A percentile compares a stretch with the other conserved stretches of the same genome.
These are phyloP conservation scores for Alcedo quadribrachys DNA, from an alignment of 2,797 vertebrate genomes.

Conservation along the genomic window DNA sequence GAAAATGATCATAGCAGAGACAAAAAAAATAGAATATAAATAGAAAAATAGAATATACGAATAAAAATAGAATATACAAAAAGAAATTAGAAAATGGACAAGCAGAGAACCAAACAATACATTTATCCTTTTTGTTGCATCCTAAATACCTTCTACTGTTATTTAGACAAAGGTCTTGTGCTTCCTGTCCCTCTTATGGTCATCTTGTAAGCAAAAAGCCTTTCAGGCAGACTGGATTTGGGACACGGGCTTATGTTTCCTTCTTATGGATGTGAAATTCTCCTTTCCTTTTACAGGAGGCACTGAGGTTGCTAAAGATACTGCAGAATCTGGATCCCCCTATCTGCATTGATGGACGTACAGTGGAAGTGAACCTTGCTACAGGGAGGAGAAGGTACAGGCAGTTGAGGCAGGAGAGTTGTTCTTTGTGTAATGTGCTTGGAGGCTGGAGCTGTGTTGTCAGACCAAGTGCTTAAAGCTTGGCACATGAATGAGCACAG, in stretches of 20 bases:
- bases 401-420: not conserved
- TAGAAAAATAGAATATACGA: too few species aligned
- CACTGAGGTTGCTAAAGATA: constrained; percentile 90
- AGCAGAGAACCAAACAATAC: not conserved
- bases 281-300: constrained; percentile 84
- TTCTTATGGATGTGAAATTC: not conserved
- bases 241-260: not conserved
- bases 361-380: constrained; percentile 93
- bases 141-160: not conserved
- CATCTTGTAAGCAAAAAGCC: not conserved
- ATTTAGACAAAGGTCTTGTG: not conserved
- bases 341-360: constrained; percentile 90
- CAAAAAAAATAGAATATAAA: too few species aligned
- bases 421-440: not conserved
- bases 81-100: not conserved
- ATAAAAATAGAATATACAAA: too few species aligned
- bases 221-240: not conserved
- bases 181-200: not conserved
- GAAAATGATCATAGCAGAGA: not conserved
- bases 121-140: not conserved
- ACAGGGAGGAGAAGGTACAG: constrained; percentile 80
- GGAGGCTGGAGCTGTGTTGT: not conserved
- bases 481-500: not conserved
- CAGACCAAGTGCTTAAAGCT: not conserved
- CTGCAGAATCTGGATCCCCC: constrained; percentile 88